Conservation (phyloP, 23 tunicate species). For the Clavelina lepadiformis region DNA sequence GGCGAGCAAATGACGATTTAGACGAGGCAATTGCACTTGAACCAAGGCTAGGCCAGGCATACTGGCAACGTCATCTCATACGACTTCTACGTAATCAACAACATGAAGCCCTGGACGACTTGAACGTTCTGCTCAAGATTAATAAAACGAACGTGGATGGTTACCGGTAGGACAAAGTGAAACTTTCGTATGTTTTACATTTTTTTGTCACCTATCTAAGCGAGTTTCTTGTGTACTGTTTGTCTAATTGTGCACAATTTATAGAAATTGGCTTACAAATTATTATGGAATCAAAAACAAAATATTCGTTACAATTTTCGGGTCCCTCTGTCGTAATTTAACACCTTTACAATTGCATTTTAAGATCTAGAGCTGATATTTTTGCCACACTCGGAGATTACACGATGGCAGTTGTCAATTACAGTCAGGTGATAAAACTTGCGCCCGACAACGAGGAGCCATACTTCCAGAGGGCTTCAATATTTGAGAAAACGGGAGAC, state of each 20-base stretch:
- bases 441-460: slow-evolving; percentile 48
- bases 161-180: slow-evolving; percentile 52
- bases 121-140: slow-evolving; percentile 59
- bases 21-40: slow-evolving; percentile 55
- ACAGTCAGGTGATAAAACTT: slow-evolving; percentile 84
- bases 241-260: no score
- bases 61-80: slow-evolving; percentile 94
- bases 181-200: no score
- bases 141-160: slow-evolving; percentile 61
- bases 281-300: no score
- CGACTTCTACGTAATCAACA: slow-evolving; percentile 36
- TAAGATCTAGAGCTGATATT: slow-evolving; percentile 78
- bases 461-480: slow-evolving; percentile 66
- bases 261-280: no score
- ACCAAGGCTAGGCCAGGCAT: slow-evolving; percentile 55
- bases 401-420: slow-evolving; percentile 95
- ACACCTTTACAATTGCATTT: no score
- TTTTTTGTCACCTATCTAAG: no score
- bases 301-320: no score
- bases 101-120: slow-evolving; percentile 86
- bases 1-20: slow-evolving; percentile 54
- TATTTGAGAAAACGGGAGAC: slow-evolving; percentile 94
- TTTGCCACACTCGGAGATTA: slow-evolving; percentile 79
- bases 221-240: no score
- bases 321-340: no score